Evolutionary conservation across 1,140 invertebrate species (phyloP), one percentile per base, ranked within the genome.

Genomic region (Scylla paramamosain): DNA sequence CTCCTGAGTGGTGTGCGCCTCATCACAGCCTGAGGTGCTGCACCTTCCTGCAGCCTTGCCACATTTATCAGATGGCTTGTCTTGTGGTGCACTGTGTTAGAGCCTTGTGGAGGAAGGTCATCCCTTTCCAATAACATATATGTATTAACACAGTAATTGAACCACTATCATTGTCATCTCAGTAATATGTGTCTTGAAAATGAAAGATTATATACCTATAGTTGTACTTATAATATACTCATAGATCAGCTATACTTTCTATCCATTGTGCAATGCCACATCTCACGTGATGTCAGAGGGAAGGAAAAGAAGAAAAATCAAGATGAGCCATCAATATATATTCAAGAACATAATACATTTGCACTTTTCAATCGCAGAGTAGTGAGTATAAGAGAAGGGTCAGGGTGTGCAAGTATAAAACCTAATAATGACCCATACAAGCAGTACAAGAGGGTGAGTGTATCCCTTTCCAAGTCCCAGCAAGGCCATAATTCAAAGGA

Each of bases 1-100:
- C 90, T 92, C 84, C 46, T 95, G 0, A 95, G 94, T 16, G 94
- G 94, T 8, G 94, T 95, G 32, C 90, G 94, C 0, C 84, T 95
- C 52, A 52, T 95, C 59, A 86, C 94, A 0, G 32, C 83, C 45
- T 95, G 82, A 91, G 20, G 86, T 4, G 29, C 20, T 10, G 52
- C 48, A 28, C 16, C 45, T 7, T 31, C 86, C 25, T 0, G 31
- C 31, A 29, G 46, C 86, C 25, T 29, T 32, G 86, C 31, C 16
- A 88, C 31, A 20, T 32, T 28, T 4, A 29, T 46, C 25, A 77
- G 20, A 67, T n/a, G 29, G 89, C 16, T 20, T 39, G 7, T 0
- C 52, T 14, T 86, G 83, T 86, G 8, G 12, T 14, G 28, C 25
- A 14, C 25, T 28, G 10, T 31, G 83, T 32, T 84, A 20, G 3